Percentiles rank a stretch among this genome's conserved stretches.
Evolutionary conservation across 2,888 invertebrate genomes (phyloP).

Genomic region (Aquatica leii): DNA sequence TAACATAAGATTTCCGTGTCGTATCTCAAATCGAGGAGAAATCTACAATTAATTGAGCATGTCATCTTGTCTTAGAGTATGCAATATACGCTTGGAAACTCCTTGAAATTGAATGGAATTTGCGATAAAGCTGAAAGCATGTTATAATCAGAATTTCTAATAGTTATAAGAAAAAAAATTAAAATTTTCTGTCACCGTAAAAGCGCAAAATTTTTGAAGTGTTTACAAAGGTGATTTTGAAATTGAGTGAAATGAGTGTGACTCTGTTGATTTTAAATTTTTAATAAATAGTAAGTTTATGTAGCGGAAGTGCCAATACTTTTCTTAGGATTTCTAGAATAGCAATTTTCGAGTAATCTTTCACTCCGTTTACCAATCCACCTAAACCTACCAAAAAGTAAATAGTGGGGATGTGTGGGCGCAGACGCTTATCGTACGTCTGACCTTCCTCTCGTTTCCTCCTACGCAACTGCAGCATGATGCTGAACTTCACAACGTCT

Average conservation of each 20-base stretch:
- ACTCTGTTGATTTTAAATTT: not conserved
- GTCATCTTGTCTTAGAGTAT: constrained; percentile 7
- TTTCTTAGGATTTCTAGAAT: constrained; percentile 21
- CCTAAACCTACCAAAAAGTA: constrained; percentile 20
- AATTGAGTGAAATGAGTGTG: constrained; percentile 1
- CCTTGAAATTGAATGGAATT: constrained; percentile 6
- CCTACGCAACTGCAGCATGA: constrained; percentile 48
- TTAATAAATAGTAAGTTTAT: constrained; percentile 2
- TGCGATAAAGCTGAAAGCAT: constrained; percentile 1
- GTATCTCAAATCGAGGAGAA: constrained; percentile 6
- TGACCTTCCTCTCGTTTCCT: constrained; percentile 41
- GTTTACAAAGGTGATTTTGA: constrained; percentile 2
- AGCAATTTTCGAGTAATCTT: constrained; percentile 33
- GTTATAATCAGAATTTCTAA: constrained; percentile 8
- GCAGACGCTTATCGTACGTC: constrained; percentile 46
- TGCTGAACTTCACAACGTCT: constrained; percentile 48
- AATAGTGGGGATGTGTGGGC: constrained; percentile 36
- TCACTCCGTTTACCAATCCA: constrained; percentile 28
- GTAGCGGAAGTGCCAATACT: constrained; percentile 11
- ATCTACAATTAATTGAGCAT: constrained; percentile 6
- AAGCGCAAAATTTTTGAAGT: not conserved
- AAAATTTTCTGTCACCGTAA: not conserved
- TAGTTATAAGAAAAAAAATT: not conserved
- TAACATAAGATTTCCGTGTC: not conserved
- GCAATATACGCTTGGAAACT: not conserved